Conservation (phyloP, 2,113 vertebrate genomes). For the Chunga burmeisteri region DNA sequence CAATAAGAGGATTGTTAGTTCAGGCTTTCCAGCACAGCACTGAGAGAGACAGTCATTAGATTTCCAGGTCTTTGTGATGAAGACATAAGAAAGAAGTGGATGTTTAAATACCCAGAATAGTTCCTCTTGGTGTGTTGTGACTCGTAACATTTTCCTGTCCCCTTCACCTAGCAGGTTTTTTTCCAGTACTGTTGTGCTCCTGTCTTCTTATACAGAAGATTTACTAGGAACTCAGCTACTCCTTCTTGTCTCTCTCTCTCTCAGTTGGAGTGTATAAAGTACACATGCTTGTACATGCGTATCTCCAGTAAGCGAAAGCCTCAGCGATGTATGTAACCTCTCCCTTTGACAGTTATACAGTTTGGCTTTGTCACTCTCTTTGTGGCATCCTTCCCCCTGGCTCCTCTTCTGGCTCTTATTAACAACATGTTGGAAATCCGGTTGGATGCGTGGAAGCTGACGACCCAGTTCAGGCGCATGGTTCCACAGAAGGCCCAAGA, state of each 20-base stretch:
- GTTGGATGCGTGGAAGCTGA: slow-evolving; percentile 92
- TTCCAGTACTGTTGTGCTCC: background rate
- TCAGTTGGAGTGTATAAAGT: background rate
- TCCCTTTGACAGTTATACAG: slow-evolving; percentile 86
- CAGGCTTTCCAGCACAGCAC: background rate
- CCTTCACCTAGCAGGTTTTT: background rate
- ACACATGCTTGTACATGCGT: background rate
- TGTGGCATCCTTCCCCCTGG: slow-evolving; percentile 95
- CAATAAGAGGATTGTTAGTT: background rate
- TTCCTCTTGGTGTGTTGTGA: background rate
- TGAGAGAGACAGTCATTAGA: background rate
- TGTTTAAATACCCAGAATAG: background rate
- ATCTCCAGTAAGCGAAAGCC: background rate
- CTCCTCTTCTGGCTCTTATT: slow-evolving; percentile 88
- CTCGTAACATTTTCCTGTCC: background rate
- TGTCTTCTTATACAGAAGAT: background rate
- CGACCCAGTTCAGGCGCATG: slow-evolving; percentile 88
- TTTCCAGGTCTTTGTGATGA: background rate
- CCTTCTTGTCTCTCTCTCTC: background rate
- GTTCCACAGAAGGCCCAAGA: slow-evolving; percentile 89
- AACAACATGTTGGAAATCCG: slow-evolving; percentile 94
- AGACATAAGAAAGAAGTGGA: background rate
- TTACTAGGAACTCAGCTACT: background rate
- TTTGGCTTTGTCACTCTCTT: slow-evolving; percentile 96
- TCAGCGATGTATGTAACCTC: background rate